Base-by-base conservation (phyloP, 1,140 invertebrate species). In the Leptoteleia sp. region DNA sequence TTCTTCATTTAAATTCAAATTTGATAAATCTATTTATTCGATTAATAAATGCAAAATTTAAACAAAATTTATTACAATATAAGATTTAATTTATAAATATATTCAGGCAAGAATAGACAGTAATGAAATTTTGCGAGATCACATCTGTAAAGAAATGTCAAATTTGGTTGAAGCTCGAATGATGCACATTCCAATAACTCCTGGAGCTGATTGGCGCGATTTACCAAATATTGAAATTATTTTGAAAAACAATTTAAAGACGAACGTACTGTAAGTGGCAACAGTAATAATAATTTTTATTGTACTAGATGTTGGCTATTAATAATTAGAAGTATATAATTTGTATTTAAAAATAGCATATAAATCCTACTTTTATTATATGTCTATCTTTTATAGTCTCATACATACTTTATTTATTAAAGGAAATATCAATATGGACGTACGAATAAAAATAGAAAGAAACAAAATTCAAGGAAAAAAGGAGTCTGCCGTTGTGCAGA, bases 71-170 rank as follows among this genome's bases (percentile, higher is more conserved):
- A n/a, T n/a, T n/a, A n/a, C n/a, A n/a, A n/a, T n/a, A n/a, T n/a
- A n/a, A n/a, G n/a, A n/a, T n/a, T n/a, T n/a, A n/a, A n/a, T n/a
- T n/a, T n/a, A n/a, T n/a, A n/a, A n/a, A n/a, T n/a, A n/a, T n/a
- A n/a, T n/a, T n/a, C n/a, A n/a, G n/a, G n/a, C n/a, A n/a, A n/a
- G n/a, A n/a, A n/a, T n/a, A n/a, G n/a, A n/a, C n/a, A n/a, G n/a
- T n/a, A n/a, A n/a, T n/a, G n/a, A n/a, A n/a, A n/a, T n/a, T n/a
- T n/a, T 96, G 7, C 86, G 91, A 4, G 95, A 97, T 87, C 96
- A 97, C 79, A 93, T 96, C 68, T 96, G 95, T 81, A 97, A 96
- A 86, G 94, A 96, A 68, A 95, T 97, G 94, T 93, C 93, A 31
- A 91, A 94, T 1, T 84, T 97, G 9, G 94, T 96, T 3, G 93